Conservation (phyloP, 2,797 vertebrate species). For the Myotis myotis region DNA sequence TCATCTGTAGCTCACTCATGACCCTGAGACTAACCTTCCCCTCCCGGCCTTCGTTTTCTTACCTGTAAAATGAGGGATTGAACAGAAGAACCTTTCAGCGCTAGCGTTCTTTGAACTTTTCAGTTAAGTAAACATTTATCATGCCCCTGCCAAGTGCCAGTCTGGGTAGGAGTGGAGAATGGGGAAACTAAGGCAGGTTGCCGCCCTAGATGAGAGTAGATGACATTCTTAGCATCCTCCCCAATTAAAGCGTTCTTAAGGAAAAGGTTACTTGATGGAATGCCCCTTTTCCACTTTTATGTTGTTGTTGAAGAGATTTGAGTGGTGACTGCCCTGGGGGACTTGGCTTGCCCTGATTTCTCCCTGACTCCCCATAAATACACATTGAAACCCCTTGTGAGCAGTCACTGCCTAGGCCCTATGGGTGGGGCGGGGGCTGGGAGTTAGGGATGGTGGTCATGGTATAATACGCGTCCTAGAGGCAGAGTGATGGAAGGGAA, state of each 20-base stretch:
- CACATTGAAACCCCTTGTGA: background rate
- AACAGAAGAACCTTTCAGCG: background rate
- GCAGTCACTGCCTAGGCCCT: background rate
- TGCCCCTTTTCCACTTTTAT: background rate
- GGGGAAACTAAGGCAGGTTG: background rate
- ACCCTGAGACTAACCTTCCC: background rate
- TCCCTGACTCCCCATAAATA: background rate
- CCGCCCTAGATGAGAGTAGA: background rate
- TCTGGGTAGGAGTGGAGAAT: constrained; percentile 39
- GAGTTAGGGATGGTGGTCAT: background rate
- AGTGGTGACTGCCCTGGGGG: background rate
- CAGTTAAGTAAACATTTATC: constrained; percentile 38
- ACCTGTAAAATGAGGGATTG: background rate
- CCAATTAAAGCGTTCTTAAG: constrained; percentile 10
- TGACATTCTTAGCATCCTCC: constrained; percentile 21
- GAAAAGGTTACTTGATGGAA: background rate
- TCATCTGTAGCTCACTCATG: background rate
- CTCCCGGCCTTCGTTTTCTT: background rate
- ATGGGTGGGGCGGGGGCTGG: background rate
- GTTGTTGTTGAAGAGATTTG: constrained; percentile 34
- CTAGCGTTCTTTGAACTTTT: constrained; percentile 35
- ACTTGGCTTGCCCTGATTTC: background rate
- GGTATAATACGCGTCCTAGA: background rate
- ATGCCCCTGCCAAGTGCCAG: constrained; percentile 5
- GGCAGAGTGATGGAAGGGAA: background rate